A percentile compares a stretch with the other conserved stretches of the same genome.
These are phyloP conservation scores for Enchytraeus crypticus DNA, from an alignment of 2,888 invertebrate species.

Conservation along the genomic window DNA sequence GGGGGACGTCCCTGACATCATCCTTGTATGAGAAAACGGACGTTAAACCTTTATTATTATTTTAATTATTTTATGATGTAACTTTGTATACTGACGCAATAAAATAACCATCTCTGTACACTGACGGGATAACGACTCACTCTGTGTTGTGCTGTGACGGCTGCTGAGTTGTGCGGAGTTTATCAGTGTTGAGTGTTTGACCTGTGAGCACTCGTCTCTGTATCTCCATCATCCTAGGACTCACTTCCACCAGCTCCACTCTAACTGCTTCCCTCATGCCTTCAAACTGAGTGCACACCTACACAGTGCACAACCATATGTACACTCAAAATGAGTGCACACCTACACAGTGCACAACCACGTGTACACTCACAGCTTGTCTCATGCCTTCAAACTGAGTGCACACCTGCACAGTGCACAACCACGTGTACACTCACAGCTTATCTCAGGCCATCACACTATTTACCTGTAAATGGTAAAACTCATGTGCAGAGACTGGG, in stretches of 20 bases:
- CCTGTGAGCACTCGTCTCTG: constrained; percentile 66
- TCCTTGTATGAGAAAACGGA: no score
- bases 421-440: constrained; percentile 68
- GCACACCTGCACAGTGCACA: constrained; percentile 65
- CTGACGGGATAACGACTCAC: background rate
- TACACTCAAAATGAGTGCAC: constrained; percentile 54
- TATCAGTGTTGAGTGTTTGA: background rate
- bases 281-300: constrained; percentile 47
- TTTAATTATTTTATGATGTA: no score
- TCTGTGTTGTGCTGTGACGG: background rate
- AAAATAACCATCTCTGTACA: constrained; percentile 33
- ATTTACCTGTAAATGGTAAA: no score
- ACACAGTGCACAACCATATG: constrained; percentile 82
- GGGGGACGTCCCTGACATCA: no score
- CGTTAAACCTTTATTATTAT: no score
- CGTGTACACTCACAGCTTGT: constrained; percentile 59
- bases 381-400: constrained; percentile 41
- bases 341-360: constrained; percentile 75
- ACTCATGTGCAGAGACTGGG: no score
- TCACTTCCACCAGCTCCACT: constrained; percentile 82
- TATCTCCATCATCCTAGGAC: constrained; percentile 67
- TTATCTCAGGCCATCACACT: constrained; percentile 40
- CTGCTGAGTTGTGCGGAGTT: background rate
- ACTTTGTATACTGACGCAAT: no score
- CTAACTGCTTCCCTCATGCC: constrained; percentile 50